These are phyloP conservation scores for Pomacea canaliculata DNA, from an alignment of 2,888 invertebrate genomes.

Conservation along the genomic window DNA sequence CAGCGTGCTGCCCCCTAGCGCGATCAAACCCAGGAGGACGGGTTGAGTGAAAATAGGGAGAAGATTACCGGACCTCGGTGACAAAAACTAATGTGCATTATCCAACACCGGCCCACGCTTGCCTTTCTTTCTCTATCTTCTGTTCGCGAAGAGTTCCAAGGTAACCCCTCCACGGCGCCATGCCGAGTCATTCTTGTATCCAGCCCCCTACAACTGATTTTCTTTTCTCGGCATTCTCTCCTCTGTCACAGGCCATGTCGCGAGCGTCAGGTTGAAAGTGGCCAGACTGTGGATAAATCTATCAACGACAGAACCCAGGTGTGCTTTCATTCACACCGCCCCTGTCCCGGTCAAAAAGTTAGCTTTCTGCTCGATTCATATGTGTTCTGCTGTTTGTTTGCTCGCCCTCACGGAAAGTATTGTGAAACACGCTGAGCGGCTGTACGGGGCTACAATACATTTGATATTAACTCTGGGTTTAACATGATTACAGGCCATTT, in stretches of 20 bases:
- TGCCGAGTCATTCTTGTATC: constrained; percentile 12
- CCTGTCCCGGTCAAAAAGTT: no score
- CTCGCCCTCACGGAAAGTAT: no score
- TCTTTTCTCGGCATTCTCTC: not conserved
- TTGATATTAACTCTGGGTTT: no score
- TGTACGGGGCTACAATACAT: no score
- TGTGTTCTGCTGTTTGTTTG: no score
- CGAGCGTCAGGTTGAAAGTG: not conserved
- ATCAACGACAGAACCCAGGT: no score
- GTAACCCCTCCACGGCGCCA: constrained; percentile 4
- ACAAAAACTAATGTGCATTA: constrained; percentile 26
- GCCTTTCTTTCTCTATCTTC: constrained; percentile 1
- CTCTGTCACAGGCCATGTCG: not conserved
- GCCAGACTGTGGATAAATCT: no score
- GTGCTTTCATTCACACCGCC: no score
- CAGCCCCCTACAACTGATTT: not conserved
- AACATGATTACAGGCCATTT: no score
- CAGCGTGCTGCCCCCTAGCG: constrained; percentile 16
- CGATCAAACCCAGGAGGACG: constrained; percentile 19
- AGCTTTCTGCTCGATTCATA: no score
- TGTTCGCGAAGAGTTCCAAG: not conserved
- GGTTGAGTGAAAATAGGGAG: constrained; percentile 15
- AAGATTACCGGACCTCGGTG: constrained; percentile 19
- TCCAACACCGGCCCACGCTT: not conserved
- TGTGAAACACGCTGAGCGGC: no score